Evolutionary conservation across 2,888 invertebrate genomes (phyloP).

Genomic region (Stenodera caucasica): DNA sequence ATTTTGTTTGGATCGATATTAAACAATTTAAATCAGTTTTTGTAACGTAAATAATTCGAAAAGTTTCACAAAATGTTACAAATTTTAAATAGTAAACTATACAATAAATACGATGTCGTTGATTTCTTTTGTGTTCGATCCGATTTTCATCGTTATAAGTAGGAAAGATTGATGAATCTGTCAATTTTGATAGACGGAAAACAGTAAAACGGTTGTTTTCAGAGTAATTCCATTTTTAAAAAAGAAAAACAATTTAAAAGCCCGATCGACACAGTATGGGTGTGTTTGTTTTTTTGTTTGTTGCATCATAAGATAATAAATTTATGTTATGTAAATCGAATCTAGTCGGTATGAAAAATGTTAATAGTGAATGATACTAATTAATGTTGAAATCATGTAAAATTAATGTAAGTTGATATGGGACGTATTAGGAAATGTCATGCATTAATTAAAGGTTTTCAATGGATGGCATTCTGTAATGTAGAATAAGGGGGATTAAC

Average conservation of each 20-base stretch:
- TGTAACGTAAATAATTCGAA: no score
- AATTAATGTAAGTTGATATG: conserved; percentile 26
- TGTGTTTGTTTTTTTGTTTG: not conserved
- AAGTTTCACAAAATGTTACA: not conserved
- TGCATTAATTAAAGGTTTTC: conserved; percentile 36
- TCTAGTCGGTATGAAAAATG: conserved; percentile 7
- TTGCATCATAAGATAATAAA: no score
- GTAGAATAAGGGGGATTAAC: conserved; percentile 31
- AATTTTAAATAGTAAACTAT: no score
- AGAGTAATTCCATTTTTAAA: not conserved
- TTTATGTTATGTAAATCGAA: no score
- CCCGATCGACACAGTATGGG: no score
- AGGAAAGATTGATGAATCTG: not conserved
- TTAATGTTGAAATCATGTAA: conserved; percentile 32
- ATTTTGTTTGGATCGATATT: not conserved
- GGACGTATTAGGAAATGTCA: conserved; percentile 26
- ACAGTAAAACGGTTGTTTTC: not conserved
- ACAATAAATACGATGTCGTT: not conserved
- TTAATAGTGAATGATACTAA: conserved; percentile 9
- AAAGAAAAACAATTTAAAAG: no score
- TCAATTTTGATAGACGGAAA: not conserved
- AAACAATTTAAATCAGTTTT: no score
- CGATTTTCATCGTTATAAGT: not conserved
- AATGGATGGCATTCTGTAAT: conserved; percentile 30
- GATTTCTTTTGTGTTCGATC: not conserved